phyloP scores from a whole-genome alignment of 1,140 invertebrate species.

The Bombus fervidus region DNA sequence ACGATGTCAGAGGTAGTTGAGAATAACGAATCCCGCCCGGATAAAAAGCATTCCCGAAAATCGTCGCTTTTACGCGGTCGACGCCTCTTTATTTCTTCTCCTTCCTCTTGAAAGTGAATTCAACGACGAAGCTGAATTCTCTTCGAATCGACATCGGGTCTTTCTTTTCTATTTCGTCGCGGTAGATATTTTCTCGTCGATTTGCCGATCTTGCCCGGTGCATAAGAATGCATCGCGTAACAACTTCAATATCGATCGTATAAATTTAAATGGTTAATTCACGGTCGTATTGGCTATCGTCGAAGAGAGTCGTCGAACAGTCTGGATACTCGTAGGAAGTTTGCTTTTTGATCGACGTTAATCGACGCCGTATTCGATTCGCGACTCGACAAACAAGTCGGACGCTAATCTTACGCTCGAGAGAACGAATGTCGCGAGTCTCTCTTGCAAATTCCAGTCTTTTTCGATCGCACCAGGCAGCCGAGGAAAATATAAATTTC shows the following conservation, averaged over 20 bases:
- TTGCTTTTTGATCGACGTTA: conserved; percentile 18
- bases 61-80: background rate
- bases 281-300: background rate
- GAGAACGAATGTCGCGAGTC: background rate
- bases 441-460: background rate
- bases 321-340: conserved; percentile 25
- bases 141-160: background rate
- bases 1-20: too few relatives aligned
- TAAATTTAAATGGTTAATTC: conserved; percentile 64
- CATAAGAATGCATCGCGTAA: conserved; percentile 14
- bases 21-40: too few relatives aligned
- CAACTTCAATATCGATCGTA: conserved; percentile 55
- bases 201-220: background rate
- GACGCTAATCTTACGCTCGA: background rate
- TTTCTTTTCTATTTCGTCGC: background rate
- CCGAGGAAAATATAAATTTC: conserved; percentile 45
- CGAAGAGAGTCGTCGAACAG: background rate
- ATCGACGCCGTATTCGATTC: background rate
- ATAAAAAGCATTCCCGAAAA: background rate
- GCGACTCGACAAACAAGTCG: background rate
- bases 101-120: background rate
- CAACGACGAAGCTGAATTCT: background rate
- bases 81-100: too few relatives aligned
- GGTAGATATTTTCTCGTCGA: background rate
- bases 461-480: conserved; percentile 6